Percentiles rank a stretch among this genome's conserved stretches.
Conservation (phyloP, 2,888 invertebrate genomes). For the Watsonalla binaria region DNA sequence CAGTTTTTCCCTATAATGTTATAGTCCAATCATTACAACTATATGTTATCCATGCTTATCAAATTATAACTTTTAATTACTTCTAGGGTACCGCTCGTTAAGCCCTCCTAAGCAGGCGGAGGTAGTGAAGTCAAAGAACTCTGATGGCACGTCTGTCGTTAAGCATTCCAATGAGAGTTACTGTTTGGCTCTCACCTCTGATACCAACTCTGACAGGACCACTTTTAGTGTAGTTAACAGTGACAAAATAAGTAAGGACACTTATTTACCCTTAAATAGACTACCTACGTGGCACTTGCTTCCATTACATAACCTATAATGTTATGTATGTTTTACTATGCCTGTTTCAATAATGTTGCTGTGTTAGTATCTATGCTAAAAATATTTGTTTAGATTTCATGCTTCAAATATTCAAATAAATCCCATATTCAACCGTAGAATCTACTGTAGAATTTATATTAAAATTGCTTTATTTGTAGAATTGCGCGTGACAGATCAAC, state of each 20-base stretch:
- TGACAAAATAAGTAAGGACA: neutral
- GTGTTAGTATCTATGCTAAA: too few relatives aligned
- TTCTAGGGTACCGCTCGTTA: conserved; percentile 30
- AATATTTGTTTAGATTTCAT: too few relatives aligned
- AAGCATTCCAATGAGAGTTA: conserved; percentile 6
- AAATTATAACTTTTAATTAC: neutral
- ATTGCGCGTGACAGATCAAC: conserved; percentile 10
- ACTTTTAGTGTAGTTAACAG: neutral
- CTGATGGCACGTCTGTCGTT: conserved; percentile 2
- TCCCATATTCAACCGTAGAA: neutral
- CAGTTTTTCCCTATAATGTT: too few relatives aligned
- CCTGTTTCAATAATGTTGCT: too few relatives aligned
- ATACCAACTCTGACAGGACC: conserved; percentile 1
- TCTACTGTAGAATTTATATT: too few relatives aligned
- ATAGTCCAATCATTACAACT: too few relatives aligned
- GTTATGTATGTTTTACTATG: too few relatives aligned
- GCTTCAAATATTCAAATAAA: too few relatives aligned
- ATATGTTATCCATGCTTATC: too few relatives aligned
- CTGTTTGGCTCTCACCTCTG: conserved; percentile 2
- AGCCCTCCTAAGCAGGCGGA: conserved; percentile 16
- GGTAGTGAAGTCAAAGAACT: conserved; percentile 14
- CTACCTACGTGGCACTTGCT: too few relatives aligned
- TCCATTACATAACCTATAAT: too few relatives aligned
- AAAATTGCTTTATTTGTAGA: conserved; percentile 2
- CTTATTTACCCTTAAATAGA: neutral